Evolutionary conservation across 1,140 invertebrate genomes (phyloP), one percentile per base, ranked within the genome.

Genomic region (Amphibalanus amphitrite): DNA sequence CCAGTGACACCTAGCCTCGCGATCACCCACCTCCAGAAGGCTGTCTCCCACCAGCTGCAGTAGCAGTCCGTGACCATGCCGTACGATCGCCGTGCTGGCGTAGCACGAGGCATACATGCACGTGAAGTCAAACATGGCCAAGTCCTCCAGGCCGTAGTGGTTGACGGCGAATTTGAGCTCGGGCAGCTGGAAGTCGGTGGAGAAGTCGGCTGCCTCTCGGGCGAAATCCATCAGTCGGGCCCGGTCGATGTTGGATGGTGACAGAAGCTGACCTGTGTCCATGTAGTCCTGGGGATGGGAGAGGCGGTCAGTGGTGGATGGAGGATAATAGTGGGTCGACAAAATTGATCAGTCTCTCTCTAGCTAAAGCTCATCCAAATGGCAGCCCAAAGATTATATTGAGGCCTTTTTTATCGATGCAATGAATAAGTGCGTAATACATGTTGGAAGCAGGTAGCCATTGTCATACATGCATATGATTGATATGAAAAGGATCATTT

Each of bases 41-140:
- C 92, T 95, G 80, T 98, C 97, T 0, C 97, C 96, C 10, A 98
- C 95, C 65, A 99, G 84, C 72, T 87, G 89, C 82, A 92, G 89
- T 0, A 98, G 81, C 3, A 98, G 81, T 69, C 86, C 86, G 74
- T 92, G 88, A 0, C 90, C 90, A 73, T 88, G 82, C 70, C 88
- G 83, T 78, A 95, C 88, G 0, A 92, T 76, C 23, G 94, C 86
- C 71, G 90, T 83, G 75, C 88, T 91, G 29, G 94, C 91, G 83
- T 97, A 96, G 80, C 97, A 92, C 0, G 97, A 94, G 8, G 93
- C 92, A 82, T 95, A 99, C 91, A 99, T 95, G 0, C 94, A 96
- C 0, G 97, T 99, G 79, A 99, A 99, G 81, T 99, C 97, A 81
- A 99, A 99, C 87, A 99, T 95, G n/a, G 95, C 94, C 0, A 98